Percentiles rank a stretch among this genome's conserved stretches.
Evolutionary conservation across 2,888 invertebrate species (phyloP).

Genomic region (Lordiphosa fenestrarum): DNA sequence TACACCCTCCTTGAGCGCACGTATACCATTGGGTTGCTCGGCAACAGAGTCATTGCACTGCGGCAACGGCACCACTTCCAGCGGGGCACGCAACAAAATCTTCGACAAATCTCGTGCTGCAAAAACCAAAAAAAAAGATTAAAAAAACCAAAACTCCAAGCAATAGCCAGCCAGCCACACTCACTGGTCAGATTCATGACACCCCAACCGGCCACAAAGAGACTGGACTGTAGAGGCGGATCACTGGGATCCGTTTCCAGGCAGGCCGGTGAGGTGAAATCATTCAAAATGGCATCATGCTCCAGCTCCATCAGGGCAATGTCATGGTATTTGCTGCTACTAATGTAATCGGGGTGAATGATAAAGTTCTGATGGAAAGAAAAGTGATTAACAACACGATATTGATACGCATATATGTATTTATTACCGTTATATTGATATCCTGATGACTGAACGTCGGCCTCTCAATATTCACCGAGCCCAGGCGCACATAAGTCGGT

Average conservation of each 20-base stretch:
- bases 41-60: constrained; percentile 55
- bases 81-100: constrained; percentile 61
- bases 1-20: constrained; percentile 54
- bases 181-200: constrained; percentile 63
- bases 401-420: too few relatives aligned
- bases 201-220: constrained; percentile 77
- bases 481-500: constrained; percentile 71
- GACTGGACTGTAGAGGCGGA: constrained; percentile 41
- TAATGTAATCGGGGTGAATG: constrained; percentile 65
- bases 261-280: constrained; percentile 61
- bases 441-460: constrained; percentile 41
- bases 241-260: constrained; percentile 57
- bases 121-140: neutral
- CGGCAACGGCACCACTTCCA: constrained; percentile 49
- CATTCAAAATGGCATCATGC: constrained; percentile 28
- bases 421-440: constrained; percentile 50
- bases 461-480: constrained; percentile 57
- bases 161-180: constrained; percentile 9
- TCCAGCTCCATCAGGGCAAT: constrained; percentile 69
- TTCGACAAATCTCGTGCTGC: constrained; percentile 47
- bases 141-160: too few relatives aligned
- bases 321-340: constrained; percentile 68
- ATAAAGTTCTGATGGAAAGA: constrained; percentile 44
- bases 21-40: constrained; percentile 20
- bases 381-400: neutral